Evolutionary conservation across 2,888 invertebrate species (phyloP).

Genomic region (Teleiodes luculella): DNA sequence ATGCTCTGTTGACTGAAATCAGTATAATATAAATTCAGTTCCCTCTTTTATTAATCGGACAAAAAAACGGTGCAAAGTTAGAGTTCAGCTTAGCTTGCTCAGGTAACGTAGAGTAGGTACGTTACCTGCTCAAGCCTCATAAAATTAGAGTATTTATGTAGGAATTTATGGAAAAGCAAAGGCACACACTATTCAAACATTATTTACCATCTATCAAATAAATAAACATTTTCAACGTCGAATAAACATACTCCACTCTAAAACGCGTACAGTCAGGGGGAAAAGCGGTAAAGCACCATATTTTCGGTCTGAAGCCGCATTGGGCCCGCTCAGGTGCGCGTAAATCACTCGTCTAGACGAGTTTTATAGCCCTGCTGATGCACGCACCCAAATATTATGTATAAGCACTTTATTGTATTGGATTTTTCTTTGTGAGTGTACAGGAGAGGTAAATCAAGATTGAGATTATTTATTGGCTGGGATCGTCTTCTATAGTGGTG

Average conservation of each 20-base stretch:
- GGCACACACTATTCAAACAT: no score
- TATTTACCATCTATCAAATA: no score
- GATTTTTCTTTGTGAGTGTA: slow-evolving; percentile 32
- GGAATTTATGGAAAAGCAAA: no score
- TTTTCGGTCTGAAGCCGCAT: slow-evolving; percentile 14
- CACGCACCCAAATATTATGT: slow-evolving; percentile 50
- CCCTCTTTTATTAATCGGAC: no score
- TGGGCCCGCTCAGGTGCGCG: slow-evolving; percentile 52
- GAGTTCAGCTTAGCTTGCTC: no score
- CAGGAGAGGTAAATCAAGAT: neutral
- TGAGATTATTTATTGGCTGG: neutral
- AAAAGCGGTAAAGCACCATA: slow-evolving; percentile 10
- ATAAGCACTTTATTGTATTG: slow-evolving; percentile 50
- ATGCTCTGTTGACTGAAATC: no score
- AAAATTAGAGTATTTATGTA: no score
- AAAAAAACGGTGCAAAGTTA: no score
- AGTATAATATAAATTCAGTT: no score
- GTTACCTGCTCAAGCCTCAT: no score
- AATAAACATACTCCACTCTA: neutral
- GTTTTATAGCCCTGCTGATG: slow-evolving; percentile 59
- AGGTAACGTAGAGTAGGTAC: no score
- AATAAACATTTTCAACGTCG: neutral
- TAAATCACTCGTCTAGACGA: slow-evolving; percentile 72
- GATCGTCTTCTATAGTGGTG: neutral
- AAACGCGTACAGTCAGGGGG: slow-evolving; percentile 6